Conservation (phyloP, 2,888 invertebrate species). For the Yponomeuta plumbellus region DNA sequence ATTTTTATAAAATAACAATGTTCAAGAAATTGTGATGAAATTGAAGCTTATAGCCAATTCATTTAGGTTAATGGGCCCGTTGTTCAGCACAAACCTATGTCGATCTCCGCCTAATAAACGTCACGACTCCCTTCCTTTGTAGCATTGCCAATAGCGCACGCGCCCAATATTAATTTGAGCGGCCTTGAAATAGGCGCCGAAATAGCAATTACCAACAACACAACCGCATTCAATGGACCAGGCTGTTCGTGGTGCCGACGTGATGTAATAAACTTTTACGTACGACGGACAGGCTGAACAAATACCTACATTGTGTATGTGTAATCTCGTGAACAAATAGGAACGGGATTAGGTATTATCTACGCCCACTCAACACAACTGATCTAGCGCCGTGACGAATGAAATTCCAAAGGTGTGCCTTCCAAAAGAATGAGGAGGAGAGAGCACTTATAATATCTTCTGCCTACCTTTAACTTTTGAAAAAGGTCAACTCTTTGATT, state of each 20-base stretch:
- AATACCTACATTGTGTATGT: background rate
- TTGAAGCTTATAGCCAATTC: background rate
- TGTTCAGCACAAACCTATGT: background rate
- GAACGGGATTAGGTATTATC: background rate
- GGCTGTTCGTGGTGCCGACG: background rate
- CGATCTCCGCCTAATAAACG: background rate
- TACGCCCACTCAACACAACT: background rate
- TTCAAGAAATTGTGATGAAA: too few relatives aligned
- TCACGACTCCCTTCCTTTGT: constrained; percentile 6
- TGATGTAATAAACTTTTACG: background rate
- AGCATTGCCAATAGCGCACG: constrained; percentile 8
- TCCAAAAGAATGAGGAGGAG: too few relatives aligned
- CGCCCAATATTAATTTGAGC: constrained; percentile 2
- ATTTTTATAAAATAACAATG: too few relatives aligned
- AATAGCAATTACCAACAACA: constrained; percentile 12
- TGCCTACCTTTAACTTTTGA: too few relatives aligned
- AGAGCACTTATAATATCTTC: too few relatives aligned
- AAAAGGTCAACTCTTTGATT: too few relatives aligned
- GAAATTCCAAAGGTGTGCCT: background rate
- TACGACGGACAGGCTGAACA: background rate
- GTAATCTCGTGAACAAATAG: background rate
- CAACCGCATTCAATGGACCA: constrained; percentile 9
- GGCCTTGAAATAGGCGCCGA: constrained; percentile 7
- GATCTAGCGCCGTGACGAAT: background rate
- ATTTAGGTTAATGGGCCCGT: background rate